These are phyloP conservation scores for Tenthredo amoena DNA, from an alignment of 2,888 invertebrate genomes.

Conservation along the genomic window DNA sequence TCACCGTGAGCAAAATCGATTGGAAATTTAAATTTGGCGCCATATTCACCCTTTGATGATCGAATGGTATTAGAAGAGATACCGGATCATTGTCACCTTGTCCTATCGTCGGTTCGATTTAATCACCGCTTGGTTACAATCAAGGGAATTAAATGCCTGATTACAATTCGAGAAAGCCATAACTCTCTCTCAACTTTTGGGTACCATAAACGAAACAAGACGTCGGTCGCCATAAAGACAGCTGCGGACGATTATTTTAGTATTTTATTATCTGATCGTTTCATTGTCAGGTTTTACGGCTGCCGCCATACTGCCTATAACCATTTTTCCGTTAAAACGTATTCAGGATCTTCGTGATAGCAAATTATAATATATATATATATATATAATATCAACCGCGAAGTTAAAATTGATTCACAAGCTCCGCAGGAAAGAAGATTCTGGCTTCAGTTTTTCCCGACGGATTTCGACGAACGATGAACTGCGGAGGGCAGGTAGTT, in stretches of 20 bases:
- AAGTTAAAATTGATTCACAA: neutral
- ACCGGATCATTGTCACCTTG: conserved; percentile 2
- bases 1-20: neutral
- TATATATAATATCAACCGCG: too few species aligned
- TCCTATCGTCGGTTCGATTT: neutral
- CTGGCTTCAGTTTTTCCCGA: neutral
- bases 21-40: neutral
- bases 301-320: conserved; percentile 37
- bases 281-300: conserved; percentile 62
- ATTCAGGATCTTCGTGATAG: conserved; percentile 9
- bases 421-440: neutral
- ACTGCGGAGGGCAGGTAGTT: neutral
- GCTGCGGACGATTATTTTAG: conserved; percentile 52
- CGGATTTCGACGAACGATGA: conserved; percentile 19
- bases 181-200: conserved; percentile 50
- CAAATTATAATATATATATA: conserved; percentile 24
- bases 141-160: conserved; percentile 19
- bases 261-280: conserved; percentile 63
- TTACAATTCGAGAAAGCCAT: conserved; percentile 13
- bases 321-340: neutral
- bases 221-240: conserved; percentile 59
- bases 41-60: neutral
- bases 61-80: neutral
- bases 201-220: conserved; percentile 62
- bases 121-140: neutral